These are phyloP conservation scores for Sminthurides aquaticus DNA, from an alignment of 2,888 invertebrate genomes.

Conservation along the genomic window DNA sequence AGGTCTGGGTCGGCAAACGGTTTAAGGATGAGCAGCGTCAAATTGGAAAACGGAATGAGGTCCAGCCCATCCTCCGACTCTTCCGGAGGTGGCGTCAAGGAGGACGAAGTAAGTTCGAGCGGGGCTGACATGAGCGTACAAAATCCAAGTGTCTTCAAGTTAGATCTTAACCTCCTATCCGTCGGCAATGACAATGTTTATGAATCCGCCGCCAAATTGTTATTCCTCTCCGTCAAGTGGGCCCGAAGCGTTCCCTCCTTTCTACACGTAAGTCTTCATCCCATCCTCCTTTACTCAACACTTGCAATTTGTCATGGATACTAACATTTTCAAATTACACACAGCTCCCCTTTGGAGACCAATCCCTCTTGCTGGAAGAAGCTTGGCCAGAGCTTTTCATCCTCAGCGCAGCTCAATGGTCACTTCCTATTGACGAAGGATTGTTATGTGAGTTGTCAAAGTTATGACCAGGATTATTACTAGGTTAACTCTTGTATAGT, in stretches of 20 bases:
- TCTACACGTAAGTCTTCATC: slow-evolving; percentile 21
- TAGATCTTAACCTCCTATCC: slow-evolving; percentile 49
- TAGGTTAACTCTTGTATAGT: too few relatives aligned
- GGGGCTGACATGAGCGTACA: slow-evolving; percentile 54
- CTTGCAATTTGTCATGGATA: too few relatives aligned
- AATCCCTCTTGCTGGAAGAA: slow-evolving; percentile 64
- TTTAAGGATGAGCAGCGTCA: neutral
- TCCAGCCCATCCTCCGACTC: slow-evolving; percentile 46
- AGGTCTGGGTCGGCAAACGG: neutral
- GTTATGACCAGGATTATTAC: too few relatives aligned
- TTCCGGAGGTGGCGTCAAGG: slow-evolving; percentile 48
- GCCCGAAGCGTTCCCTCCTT: slow-evolving; percentile 61
- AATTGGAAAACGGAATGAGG: slow-evolving; percentile 11
- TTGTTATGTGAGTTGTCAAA: slow-evolving; percentile 10
- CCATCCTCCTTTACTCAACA: too few relatives aligned
- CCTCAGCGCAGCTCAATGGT: slow-evolving; percentile 73
- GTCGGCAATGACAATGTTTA: slow-evolving; percentile 57
- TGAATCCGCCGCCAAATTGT: slow-evolving; percentile 65
- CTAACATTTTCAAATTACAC: too few relatives aligned
- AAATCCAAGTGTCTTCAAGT: slow-evolving; percentile 22
- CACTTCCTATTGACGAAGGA: slow-evolving; percentile 57
- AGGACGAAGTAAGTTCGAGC: slow-evolving; percentile 69
- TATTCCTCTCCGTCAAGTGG: slow-evolving; percentile 74
- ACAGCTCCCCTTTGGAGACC: slow-evolving; percentile 63
- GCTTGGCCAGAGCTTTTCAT: slow-evolving; percentile 80